Percentiles rank a stretch among this genome's conserved stretches.
These are phyloP conservation scores for Eospalax fontanierii DNA, from an alignment of 2,797 vertebrate genomes.

Conservation along the genomic window DNA sequence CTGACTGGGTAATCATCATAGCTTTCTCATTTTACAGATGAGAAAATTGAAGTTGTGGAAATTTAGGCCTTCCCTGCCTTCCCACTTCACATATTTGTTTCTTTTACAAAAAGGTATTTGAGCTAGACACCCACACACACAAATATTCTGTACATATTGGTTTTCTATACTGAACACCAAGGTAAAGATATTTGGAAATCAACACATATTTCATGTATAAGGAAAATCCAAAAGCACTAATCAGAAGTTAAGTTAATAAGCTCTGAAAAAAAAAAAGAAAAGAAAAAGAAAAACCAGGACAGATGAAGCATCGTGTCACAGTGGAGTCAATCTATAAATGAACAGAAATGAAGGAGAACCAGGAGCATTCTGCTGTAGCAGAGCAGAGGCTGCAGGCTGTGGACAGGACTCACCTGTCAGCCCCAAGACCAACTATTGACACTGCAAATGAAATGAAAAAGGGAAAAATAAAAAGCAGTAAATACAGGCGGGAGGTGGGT, in stretches of 20 bases:
- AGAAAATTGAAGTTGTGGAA: too few species aligned
- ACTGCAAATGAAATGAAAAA: neutral
- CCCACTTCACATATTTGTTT: neutral
- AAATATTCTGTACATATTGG: neutral
- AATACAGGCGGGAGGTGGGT: neutral
- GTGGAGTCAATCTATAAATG: neutral
- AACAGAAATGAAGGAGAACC: constrained; percentile 43
- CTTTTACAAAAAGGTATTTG: neutral
- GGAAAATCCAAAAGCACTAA: constrained; percentile 12
- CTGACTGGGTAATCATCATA: too few species aligned
- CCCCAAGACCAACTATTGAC: neutral
- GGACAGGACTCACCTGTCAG: neutral
- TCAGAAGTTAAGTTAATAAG: constrained; percentile 41
- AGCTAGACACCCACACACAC: neutral
- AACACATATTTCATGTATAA: neutral
- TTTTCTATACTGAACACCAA: neutral
- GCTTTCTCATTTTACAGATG: too few species aligned
- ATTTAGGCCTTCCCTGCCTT: neutral
- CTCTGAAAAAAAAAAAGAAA: neutral
- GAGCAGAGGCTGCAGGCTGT: neutral
- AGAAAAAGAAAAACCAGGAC: neutral
- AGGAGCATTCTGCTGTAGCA: neutral
- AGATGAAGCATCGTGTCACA: neutral
- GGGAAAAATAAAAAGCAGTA: constrained; percentile 9
- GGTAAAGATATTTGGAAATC: constrained; percentile 9